Evolutionary conservation across 2,888 invertebrate genomes (phyloP), one percentile per base, ranked within the genome.

Genomic region (Caenorhabditis virilis): DNA sequence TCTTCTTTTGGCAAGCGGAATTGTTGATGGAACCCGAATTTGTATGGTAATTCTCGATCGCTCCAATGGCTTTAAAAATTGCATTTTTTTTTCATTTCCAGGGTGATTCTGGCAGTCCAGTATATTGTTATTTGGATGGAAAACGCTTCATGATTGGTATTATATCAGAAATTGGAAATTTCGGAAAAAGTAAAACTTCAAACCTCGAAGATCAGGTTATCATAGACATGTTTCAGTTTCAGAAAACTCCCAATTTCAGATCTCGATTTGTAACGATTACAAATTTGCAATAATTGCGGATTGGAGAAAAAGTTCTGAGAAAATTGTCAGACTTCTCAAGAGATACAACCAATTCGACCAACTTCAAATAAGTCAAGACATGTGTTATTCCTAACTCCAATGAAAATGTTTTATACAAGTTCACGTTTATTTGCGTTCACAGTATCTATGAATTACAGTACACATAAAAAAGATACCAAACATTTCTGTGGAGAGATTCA

Each of bases 21-120:
- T 55, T 13, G 38, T 47, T n/a, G 56, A 35, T 11, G 45, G 30
- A 18, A 53, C 53, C 16, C 25, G 62, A 33, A 27, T 53, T 2
- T 62, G 62, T 30, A 62, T 57, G 62, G 59, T 60, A 26, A 43
- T 6, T n/a, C n/a, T n/a, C n/a, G n/a, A n/a, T n/a, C n/a, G n/a
- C n/a, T n/a, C n/a, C n/a, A n/a, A n/a, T 11, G 41, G 35, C 22
- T 6, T 15, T 20, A 18, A 39, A 26, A 26, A 27, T 26, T 36
- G 7, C 13, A 2, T 41, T 13, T 9, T 27, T 20, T 20, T 39
- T 22, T 26, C 9, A 36, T 39, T 51, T 48, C 38, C 35, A 58
- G 60, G 64, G 64, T 2, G 64, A 64, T 33, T 64, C 64, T 18
- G 64, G 64, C 23, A 64, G 59, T 39, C 64, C 64, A 1, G 55